Evolutionary conservation across 1,140 invertebrate genomes (phyloP), one percentile per base, ranked within the genome.

Genomic region (Zeugodacus cucurbitae): DNA sequence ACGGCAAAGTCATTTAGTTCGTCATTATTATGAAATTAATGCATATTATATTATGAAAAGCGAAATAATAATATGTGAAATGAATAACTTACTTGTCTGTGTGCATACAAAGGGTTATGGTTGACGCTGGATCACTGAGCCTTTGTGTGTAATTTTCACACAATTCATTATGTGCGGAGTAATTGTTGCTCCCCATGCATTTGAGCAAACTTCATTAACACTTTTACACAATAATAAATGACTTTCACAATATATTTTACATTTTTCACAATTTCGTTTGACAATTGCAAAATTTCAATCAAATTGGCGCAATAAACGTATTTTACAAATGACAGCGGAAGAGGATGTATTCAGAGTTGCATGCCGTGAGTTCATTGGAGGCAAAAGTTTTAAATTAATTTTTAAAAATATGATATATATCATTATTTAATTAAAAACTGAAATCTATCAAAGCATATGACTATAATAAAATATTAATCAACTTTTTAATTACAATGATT

Each of bases 1-100:
- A 86, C 20, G 57, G 32, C 57, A 59, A 86, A 86, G 85, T 86
- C 85, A 86, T 86, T 86, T 86, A 32, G 34, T 37, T 58, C 34
- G 48, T 17, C 34, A 59, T 59, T 3, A 86, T 59, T 59, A 86
- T 37, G 85, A 59, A 86, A 59, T 86, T 86, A 59, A 86, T 58
- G 32, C 37, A 54, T 82, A 82, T 82, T 48, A n/a, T 48, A 29
- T 48, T 48, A 82, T 82, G 3, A 82, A 26, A 82, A 82, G 34
- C 1, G 0, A 32, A 37, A 41, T 70, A 20, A 37, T 37, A 37
- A 74, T n/a, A n/a, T n/a, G 34, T 74, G 67, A 74, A 37, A 74
- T 22, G 34, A 14, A 32, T 2, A 67, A 74, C 67, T 74, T 74
- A 74, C 67, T 22, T 7, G 26, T 32, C 11, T 67, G 1, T 32